Percentiles rank a stretch among this genome's conserved stretches.
These are phyloP conservation scores for Aelia acuminata DNA, from an alignment of 2,888 invertebrate genomes.

Conservation along the genomic window DNA sequence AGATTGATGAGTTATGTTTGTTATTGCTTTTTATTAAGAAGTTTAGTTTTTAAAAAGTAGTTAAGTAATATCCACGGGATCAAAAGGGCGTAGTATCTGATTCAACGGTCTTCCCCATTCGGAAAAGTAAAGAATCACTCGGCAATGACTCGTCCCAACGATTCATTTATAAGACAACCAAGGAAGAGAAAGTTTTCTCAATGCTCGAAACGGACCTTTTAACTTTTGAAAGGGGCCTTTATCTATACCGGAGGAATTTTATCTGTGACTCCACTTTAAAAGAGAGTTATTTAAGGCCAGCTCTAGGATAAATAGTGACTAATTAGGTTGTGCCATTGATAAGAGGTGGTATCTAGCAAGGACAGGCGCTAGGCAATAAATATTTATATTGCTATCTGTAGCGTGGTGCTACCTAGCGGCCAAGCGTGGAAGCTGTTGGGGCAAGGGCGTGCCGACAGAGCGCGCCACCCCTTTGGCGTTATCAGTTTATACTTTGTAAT, in stretches of 20 bases:
- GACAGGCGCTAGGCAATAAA: slow-evolving; percentile 16
- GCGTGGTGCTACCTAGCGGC: slow-evolving; percentile 20
- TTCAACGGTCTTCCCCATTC: background rate
- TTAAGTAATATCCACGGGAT: background rate
- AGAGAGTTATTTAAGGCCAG: slow-evolving; percentile 34
- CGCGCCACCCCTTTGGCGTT: slow-evolving; percentile 43
- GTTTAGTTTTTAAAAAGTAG: background rate
- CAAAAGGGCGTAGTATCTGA: background rate
- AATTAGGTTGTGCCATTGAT: slow-evolving; percentile 40
- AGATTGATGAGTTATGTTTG: background rate
- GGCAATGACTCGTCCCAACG: background rate
- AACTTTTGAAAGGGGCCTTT: slow-evolving; percentile 16
- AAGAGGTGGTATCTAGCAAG: slow-evolving; percentile 1
- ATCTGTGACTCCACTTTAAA: slow-evolving; percentile 30
- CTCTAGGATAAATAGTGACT: slow-evolving; percentile 28
- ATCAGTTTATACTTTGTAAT: slow-evolving; percentile 65
- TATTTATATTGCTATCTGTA: slow-evolving; percentile 29
- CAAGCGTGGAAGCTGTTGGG: slow-evolving; percentile 22
- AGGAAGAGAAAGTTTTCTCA: slow-evolving; percentile 13
- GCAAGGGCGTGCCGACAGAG: slow-evolving; percentile 40
- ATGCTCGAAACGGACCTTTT: slow-evolving; percentile 3
- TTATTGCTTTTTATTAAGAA: background rate
- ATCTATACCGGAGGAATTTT: background rate
- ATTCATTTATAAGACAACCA: slow-evolving; percentile 12
- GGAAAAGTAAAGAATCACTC: background rate